Base-by-base conservation (phyloP, 2,888 invertebrate species). In the Elgonia sp. region DNA sequence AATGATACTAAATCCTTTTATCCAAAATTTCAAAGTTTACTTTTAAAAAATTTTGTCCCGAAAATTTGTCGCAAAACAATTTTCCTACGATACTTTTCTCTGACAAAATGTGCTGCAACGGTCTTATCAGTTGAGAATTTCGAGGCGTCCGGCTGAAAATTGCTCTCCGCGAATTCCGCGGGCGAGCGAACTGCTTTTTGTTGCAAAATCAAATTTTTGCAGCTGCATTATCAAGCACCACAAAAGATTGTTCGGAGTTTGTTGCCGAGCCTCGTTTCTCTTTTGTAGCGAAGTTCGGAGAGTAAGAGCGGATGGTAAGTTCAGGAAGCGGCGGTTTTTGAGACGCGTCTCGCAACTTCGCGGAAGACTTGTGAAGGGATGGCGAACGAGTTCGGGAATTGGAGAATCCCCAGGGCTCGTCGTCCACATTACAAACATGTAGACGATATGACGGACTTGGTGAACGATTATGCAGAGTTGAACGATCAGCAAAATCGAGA, bases 401-500 rank as follows among this genome's bases (percentile, higher is more conserved):
- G n/a, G 79, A 89, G 70, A 93, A 94, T 16, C 93, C 93, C 60
- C 91, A 92, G 0, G 92, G 91, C 65, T 94, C 93, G 40, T 94
- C 94, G 86, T 95, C 95, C 10, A 93, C 94, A 72, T 94, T 93
- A 29, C 92, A 93, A 4, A 95, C 94, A 76, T 94, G 95, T 20
- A 95, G 92, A 37, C 94, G 93, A 88, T 94, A 95, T 14, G 93
- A 92, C 16, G 94, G 92, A 93, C 95, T 93, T 92, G 94, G 92
- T 91, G 95, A 93, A 93, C 95, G 89, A 91, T 94, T 92, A 92
- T 94, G 91, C 37, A 90, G 57, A 18, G 70, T 57, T 6, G 90
- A 86, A 42, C 89, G 90, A 67, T 91, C 91, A 62, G 84, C 75
- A 20, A 87, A 55, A 5, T 93, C 92, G 42, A 91, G 73, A 39